phyloP scores from a whole-genome alignment of 2,888 invertebrate genomes.

The Metallyticus violacea region DNA sequence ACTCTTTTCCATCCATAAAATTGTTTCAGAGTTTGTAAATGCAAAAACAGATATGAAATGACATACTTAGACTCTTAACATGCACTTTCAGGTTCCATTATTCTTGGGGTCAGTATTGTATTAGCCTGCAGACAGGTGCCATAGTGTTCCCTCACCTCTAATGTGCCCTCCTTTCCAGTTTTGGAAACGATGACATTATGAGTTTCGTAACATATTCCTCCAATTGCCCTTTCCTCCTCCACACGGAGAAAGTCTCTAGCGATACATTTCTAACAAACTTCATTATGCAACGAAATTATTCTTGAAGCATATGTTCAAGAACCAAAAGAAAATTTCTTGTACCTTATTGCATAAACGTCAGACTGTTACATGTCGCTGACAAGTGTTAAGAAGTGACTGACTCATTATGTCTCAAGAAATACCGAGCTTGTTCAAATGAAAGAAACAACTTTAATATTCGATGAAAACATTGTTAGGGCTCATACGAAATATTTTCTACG shows the following conservation, averaged over 20 bases:
- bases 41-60: no score
- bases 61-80: no score
- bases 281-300: neutral
- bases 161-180: neutral
- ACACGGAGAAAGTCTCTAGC: neutral
- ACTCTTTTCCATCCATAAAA: no score
- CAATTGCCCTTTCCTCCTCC: neutral
- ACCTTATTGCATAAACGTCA: neutral
- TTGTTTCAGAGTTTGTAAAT: no score
- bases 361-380: neutral
- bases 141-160: neutral
- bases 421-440: no score
- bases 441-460: no score
- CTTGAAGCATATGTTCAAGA: neutral
- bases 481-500: no score
- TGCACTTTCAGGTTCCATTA: neutral
- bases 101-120: neutral
- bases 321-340: neutral
- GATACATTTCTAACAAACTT: neutral
- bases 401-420: no score
- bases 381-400: no score
- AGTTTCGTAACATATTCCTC: neutral
- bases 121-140: neutral
- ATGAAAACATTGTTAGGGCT: no score
- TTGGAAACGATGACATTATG: neutral